A percentile compares a stretch with the other conserved stretches of the same genome.
Evolutionary conservation across 2,113 vertebrate species (phyloP).

Genomic region (Eonycteris spelaea): DNA sequence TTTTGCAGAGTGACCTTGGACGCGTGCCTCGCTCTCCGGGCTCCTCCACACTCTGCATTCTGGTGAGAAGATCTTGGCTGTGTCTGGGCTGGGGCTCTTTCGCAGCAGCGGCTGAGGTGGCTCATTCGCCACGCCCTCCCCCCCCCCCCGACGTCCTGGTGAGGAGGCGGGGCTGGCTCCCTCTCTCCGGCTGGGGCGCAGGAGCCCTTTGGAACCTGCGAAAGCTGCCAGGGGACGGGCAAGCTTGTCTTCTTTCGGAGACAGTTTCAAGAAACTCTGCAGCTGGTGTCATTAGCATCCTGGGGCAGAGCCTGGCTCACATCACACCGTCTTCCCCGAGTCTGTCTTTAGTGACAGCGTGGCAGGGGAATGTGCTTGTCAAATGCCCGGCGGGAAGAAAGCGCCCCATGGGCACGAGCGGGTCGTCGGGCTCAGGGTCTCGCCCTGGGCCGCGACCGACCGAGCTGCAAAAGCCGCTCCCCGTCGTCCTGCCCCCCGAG

Average conservation of each 20-base stretch:
- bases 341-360: rapidly evolving
- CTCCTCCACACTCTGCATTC: no score
- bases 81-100: no score
- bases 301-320: not conserved
- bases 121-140: no score
- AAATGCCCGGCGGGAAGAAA: not conserved
- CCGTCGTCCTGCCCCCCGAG: rapidly evolving
- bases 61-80: no score
- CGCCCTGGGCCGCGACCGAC: not conserved
- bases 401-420: no score
- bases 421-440: rapidly evolving
- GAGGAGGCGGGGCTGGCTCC: not conserved
- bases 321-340: not conserved
- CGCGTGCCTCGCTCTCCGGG: not conserved
- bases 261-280: not conserved
- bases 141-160: not conserved
- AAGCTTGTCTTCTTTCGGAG: not conserved
- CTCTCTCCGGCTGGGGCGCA: not conserved
- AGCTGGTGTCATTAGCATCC: not conserved
- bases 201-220: not conserved
- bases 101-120: not conserved
- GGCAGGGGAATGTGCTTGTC: not conserved
- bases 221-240: not conserved
- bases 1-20: not conserved
- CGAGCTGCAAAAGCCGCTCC: rapidly evolving